Evolutionary conservation across 2,888 invertebrate species (phyloP), one percentile per base, ranked within the genome.

Genomic region (Ophion ellenae): DNA sequence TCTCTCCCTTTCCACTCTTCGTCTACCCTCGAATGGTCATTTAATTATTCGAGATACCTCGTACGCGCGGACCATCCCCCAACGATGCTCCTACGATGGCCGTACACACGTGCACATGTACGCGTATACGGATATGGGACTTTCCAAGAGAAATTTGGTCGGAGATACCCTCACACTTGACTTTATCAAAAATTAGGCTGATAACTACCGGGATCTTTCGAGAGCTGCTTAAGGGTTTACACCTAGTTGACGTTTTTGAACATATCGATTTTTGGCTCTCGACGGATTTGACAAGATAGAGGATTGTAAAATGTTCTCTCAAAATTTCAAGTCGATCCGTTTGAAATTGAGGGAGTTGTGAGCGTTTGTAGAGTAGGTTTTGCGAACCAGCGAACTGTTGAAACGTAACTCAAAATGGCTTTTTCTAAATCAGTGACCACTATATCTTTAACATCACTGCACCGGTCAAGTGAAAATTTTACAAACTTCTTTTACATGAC

Each of bases 11-110:
- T 67, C 74, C 81, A 53, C 81, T 76, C 85, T 87, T 88, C 87
- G 83, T 88, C 89, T 83, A 90, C 91, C 91, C 90, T 90, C 91
- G 91, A 92, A 93, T 92, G 93, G 93, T 94, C 94, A 94, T 94
- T 94, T 94, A 94, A 94, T 94, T 94, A 94, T 94, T 94, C 94
- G 90, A 92, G 92, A 92, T 92, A 92, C 92, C 90, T 89, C 90
- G 91, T 90, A 91, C 90, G 90, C 88, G 91, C 89, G 88, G 87
- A 88, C 90, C 88, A 88, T 88, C 89, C 89, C 89, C 90, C 88
- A 81, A 88, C 85, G 82, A 67, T 66, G 71, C 75, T 78, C 76
- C 86, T 86, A 83, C 86, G 86, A 86, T 87, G 80, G 83, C 77
- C 73, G 80, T 83, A 81, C 63, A 59, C 66, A 40, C 24, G 70